Evolutionary conservation across 2,797 vertebrate species (phyloP), one percentile per base, ranked within the genome.

Genomic region (Eulemur coronatus): DNA sequence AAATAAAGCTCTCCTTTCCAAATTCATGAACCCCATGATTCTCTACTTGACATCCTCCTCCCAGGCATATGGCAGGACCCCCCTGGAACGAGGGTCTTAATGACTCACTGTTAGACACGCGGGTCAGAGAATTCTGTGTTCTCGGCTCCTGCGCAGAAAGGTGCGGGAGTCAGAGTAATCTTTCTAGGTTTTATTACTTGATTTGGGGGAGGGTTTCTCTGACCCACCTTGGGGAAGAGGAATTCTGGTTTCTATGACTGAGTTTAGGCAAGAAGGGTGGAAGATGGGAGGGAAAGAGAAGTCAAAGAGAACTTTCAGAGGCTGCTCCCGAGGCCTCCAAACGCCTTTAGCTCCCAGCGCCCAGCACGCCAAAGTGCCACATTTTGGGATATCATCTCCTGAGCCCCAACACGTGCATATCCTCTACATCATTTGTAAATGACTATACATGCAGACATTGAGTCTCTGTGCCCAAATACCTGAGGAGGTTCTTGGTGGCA

Each of bases 401-500:
- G 13, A 38, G 24, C 50, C 14, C n/a, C 76, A 57, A 17, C 22
- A 12, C 1, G 1, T 2, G 0, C 18, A 28, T 63, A 50, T 9
- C 4, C 14, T 13, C 5, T 7, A 30, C 52, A 33, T 70, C 7
- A 48, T 20, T 59, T 79, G 28, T 50, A 57, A 35, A 70, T 55
- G 63, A 70, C 11, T 48, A 15, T 18, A 33, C 24, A n/a, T 26
- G 46, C 15, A 13, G 28, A 11, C 10, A 20, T 38, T 4, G 12
- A 43, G 73, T 35, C 38, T 33, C 13, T 11, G 38, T 17, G 10
- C 38, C 30, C 41, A 7, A 28, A n/a, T 10, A 75, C 41, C 1
- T 3, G 15, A 2, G 0, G 43, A 6, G 41, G 46, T 0, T 4
- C 65, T 67, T 15, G 3, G 28, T 28, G 26, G 15, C 10, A 52